A percentile compares a stretch with the other conserved stretches of the same genome.
Conservation (phyloP, 2,113 vertebrate genomes). For the Eolophus roseicapilla region DNA sequence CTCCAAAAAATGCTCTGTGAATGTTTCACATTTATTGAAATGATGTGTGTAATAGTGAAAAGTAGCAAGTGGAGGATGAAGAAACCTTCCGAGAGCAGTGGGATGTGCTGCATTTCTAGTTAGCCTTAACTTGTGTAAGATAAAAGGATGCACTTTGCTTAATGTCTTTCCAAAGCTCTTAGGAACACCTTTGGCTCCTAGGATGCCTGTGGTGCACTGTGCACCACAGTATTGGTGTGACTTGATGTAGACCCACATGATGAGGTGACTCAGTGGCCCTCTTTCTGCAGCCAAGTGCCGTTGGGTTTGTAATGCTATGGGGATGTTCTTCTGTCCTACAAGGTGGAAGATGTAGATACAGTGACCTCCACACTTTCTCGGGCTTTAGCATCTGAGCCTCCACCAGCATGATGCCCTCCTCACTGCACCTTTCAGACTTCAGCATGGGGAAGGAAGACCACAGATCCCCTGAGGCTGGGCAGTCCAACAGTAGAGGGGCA, state of each 20-base stretch:
- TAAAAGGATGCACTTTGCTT: neutral
- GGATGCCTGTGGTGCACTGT: neutral
- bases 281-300: neutral
- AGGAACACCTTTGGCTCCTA: neutral
- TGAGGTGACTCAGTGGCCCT: neutral
- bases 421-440: neutral
- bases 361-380: accelerated
- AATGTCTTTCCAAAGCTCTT: neutral
- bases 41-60: neutral
- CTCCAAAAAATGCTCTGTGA: neutral
- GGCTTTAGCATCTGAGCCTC: neutral
- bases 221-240: neutral
- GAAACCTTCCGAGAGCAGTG: neutral
- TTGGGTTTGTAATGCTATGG: neutral
- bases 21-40: neutral
- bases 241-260: neutral
- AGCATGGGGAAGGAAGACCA: neutral
- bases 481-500: accelerated
- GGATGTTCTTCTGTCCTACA: neutral
- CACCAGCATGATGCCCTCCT: neutral
- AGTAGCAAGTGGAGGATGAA: neutral
- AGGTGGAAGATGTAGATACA: neutral
- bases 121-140: neutral
- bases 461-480: neutral
- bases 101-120: neutral